A percentile compares a stretch with the other conserved stretches of the same genome.
Conservation (phyloP, 2,113 vertebrate species). For the Tragelaphus buxtoni region DNA sequence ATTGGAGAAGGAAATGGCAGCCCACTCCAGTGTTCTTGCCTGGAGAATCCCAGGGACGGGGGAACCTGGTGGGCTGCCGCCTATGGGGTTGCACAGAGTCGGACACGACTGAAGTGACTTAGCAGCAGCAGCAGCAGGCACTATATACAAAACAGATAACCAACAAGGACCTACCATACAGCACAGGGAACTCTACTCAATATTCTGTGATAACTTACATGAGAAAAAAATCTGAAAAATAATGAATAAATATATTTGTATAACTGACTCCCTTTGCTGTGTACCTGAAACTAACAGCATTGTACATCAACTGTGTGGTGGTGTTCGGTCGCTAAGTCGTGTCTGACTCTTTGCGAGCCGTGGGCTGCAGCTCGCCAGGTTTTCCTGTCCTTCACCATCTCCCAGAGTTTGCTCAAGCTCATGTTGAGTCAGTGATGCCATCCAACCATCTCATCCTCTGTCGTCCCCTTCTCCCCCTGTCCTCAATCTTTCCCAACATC, state of each 20-base stretch:
- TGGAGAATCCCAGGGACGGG: no score
- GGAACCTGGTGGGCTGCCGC: neutral
- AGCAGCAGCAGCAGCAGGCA: neutral
- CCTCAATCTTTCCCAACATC: neutral
- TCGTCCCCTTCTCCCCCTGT: neutral
- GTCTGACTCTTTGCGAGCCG: neutral
- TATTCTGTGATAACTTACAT: neutral
- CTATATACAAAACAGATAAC: neutral
- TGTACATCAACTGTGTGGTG: neutral
- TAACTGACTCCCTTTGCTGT: neutral
- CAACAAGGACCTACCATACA: neutral
- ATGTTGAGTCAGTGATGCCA: neutral
- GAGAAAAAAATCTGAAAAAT: neutral
- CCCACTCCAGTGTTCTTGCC: no score
- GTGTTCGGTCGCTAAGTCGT: neutral
- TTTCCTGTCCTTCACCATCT: neutral
- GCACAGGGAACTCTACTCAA: neutral
- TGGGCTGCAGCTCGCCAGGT: rapidly evolving
- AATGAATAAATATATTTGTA: neutral
- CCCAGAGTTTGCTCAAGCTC: neutral
- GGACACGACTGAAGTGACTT: rapidly evolving
- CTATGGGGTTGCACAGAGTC: rapidly evolving
- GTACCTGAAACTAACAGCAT: neutral
- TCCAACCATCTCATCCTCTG: neutral
- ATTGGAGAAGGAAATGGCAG: no score